Base-by-base conservation (phyloP, 2,113 vertebrate genomes). In the Phalacrocorax brasilianus region DNA sequence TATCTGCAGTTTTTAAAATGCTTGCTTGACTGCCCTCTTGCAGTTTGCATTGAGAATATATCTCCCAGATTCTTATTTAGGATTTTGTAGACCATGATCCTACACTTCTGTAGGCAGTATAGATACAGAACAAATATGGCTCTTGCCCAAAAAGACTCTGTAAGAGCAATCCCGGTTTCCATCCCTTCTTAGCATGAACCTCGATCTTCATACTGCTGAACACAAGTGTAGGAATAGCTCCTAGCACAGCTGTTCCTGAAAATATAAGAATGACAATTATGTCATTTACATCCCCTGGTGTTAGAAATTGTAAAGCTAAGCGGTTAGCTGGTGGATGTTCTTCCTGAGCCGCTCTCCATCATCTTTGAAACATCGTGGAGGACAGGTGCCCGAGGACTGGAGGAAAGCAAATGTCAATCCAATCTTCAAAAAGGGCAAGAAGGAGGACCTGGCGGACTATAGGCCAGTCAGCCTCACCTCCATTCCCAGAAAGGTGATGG, bases 111-210 rank as follows among this genome's bases (percentile, higher is more conserved):
- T 9, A 38, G 12, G 30, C 20, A 18, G 6, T 42, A 18, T 2
- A 70, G 45, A 18, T 21, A 55, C 6, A 33, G 19, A 79, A n/a
- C 20, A 67, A 13, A 19, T 15, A 44, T 1, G 2, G 6, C 10
- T 14, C 21, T 62, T 58, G 17, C 5, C 22, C 35, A 62, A 8
- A 4, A 12, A 26, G 5, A 59, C 5, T 0, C 0, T 40, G 5
- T 22, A 44, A 27, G 7, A 35, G 5, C 14, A 78, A 30, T 55
- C 61, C 4, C 7, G 23, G 4, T 22, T 72, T 82, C 27, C 9
- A 20, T 30, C 16, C 9, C 6, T 35, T 65, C 26, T 42, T 56
- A 55, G 12, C 19, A 33, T 40, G 17, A 85, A 47, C 30, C 11
- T 5, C 65, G 23, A 6, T 28, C 30, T 77, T 66, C 23, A 32